Percentiles rank a stretch among this genome's conserved stretches.
These are phyloP conservation scores for Lycaena phlaeas DNA, from an alignment of 2,888 invertebrate species.

Conservation along the genomic window DNA sequence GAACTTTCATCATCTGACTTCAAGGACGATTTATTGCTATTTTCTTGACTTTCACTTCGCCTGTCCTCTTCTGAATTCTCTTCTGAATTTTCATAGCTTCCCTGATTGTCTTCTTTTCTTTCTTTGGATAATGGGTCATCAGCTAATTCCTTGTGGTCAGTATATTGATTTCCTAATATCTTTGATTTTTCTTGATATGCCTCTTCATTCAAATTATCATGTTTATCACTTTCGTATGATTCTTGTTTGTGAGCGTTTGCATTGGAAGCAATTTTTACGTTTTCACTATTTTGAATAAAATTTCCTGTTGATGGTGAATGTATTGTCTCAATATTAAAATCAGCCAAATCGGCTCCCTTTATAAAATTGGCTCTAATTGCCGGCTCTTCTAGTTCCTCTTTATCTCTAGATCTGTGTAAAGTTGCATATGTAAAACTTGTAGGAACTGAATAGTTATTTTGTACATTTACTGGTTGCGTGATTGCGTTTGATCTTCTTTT, in stretches of 20 bases:
- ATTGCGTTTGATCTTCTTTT: conserved; percentile 36
- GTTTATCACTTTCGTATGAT: conserved; percentile 12
- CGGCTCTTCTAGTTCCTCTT: conserved; percentile 19
- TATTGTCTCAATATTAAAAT: conserved; percentile 48
- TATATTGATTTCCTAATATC: too few relatives aligned
- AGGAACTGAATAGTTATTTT: conserved; percentile 12
- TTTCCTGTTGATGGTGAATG: conserved; percentile 23
- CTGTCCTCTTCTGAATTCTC: conserved; percentile 12
- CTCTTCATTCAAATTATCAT: conserved; percentile 20
- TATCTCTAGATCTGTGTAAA: conserved; percentile 29
- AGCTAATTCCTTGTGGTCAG: neutral
- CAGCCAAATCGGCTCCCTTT: conserved; percentile 38
- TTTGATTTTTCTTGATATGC: conserved; percentile 17
- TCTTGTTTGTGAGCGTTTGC: too few relatives aligned
- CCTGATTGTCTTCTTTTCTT: conserved; percentile 18
- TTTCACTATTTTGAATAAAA: conserved; percentile 11
- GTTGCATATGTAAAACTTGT: conserved; percentile 42
- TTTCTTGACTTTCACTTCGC: neutral
- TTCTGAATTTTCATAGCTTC: conserved; percentile 24
- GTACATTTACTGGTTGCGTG: conserved; percentile 1
- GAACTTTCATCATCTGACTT: neutral
- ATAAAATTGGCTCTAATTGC: conserved; percentile 23
- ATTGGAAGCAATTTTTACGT: conserved; percentile 14
- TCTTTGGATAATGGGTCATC: conserved; percentile 7
- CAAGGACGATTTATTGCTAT: neutral